Conservation (phyloP, 2,113 vertebrate genomes). For the Charina bottae region DNA sequence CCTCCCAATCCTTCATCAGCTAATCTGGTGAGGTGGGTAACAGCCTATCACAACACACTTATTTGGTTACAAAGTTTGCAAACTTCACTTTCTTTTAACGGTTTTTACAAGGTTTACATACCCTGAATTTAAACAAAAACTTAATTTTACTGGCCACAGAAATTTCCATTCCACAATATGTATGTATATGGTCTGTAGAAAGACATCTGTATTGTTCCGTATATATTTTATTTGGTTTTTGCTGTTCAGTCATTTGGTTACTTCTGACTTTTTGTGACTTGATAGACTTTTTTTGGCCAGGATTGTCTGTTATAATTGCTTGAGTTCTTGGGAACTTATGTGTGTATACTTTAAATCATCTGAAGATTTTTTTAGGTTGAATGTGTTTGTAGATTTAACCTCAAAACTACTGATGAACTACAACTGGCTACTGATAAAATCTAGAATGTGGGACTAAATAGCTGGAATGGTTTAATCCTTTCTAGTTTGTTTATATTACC, state of each 20-base stretch:
- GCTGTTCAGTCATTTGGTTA: neutral
- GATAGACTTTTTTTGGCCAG: neutral
- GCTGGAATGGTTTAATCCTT: slow-evolving; percentile 55
- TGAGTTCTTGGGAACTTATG: neutral
- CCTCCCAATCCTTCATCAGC: no score
- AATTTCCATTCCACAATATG: no score
- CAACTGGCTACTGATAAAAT: slow-evolving; percentile 51
- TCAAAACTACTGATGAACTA: slow-evolving; percentile 53
- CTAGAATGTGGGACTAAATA: slow-evolving; percentile 49
- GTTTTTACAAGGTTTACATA: no score
- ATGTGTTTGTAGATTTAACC: slow-evolving; percentile 16
- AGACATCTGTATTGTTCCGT: neutral
- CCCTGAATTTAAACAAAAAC: no score
- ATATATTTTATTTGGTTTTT: neutral
- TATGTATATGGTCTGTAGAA: neutral
- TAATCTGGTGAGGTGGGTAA: no score
- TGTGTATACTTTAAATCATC: neutral
- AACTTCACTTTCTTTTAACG: no score
- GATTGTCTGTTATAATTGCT: neutral
- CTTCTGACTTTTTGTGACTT: neutral
- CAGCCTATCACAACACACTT: no score
- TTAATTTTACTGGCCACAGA: no score
- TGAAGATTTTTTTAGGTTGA: neutral
- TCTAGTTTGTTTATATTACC: slow-evolving; percentile 60
- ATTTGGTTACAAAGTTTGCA: no score